Evolutionary conservation across 2,888 invertebrate species (phyloP).

Genomic region (Malthinus seriepunctatus): DNA sequence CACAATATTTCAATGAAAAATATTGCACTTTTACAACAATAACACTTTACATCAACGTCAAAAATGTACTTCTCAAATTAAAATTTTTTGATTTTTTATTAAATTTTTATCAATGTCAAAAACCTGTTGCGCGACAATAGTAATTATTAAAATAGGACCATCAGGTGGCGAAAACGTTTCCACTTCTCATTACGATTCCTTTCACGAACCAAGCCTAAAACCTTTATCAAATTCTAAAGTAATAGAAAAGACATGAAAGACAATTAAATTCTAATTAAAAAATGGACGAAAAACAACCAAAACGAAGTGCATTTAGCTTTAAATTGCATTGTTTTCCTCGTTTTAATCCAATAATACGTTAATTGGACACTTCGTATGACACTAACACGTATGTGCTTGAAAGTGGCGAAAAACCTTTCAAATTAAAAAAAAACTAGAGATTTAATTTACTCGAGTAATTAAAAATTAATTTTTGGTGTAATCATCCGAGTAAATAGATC

Average conservation of each 20-base stretch:
- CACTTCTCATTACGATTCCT: constrained; percentile 1
- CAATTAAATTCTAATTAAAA: constrained; percentile 1
- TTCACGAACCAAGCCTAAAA: background rate
- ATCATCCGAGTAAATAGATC: too few species aligned
- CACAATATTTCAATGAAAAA: background rate
- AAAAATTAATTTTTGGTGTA: too few species aligned
- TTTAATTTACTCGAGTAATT: too few species aligned
- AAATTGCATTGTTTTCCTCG: too few species aligned
- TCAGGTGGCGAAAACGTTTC: background rate
- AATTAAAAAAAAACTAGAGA: too few species aligned
- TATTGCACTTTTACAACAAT: background rate
- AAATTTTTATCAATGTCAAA: background rate
- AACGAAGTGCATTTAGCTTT: too few species aligned
- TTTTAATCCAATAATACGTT: too few species aligned
- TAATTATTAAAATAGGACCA: background rate
- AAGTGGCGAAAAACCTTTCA: too few species aligned
- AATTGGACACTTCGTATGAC: too few species aligned
- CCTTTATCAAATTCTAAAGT: constrained; percentile 3
- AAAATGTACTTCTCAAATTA: background rate
- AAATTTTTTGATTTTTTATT: background rate
- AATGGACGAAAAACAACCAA: background rate
- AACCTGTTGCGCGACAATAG: background rate
- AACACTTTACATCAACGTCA: too few species aligned
- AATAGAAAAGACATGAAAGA: background rate
- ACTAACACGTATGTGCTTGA: too few species aligned